Evolutionary conservation across 2,888 invertebrate genomes (phyloP), one percentile per base, ranked within the genome.

Genomic region (Yponomeuta plumbellus): DNA sequence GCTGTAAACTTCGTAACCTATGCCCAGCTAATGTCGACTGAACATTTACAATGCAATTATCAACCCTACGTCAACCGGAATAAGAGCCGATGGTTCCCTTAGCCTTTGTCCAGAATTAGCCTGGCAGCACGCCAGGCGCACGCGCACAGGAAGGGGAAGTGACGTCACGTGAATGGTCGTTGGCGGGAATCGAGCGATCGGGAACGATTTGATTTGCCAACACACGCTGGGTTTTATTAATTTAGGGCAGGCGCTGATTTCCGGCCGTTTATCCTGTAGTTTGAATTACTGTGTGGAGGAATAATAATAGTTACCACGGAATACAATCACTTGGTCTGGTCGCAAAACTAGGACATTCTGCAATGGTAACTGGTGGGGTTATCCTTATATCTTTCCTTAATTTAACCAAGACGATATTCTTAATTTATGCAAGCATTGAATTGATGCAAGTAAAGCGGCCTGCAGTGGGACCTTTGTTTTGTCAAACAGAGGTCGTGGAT

Each of bases 61-160:
- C 44, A 52, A 17, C 44, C 44, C 44, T 52, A 52, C 44, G 44
- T 5, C 44, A 17, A 13, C 3, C 13, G 44, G 44, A 52, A 52
- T 52, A 52, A 52, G 44, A 52, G 44, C 17, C 44, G 17, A 4
- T 52, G 11, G 22, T 59, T 23, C 59, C n/a, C 34, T 34, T 34
- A 34, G 34, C 44, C 44, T 13, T 59, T 67, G 69, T 72, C 71
- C 80, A 74, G 77, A 78, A 81, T 83, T 83, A 82, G 78, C 74
- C 76, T 84, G 85, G 85, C 77, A 68, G 69, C 67, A 72, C 66
- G 79, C 84, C 84, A 83, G 70, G 73, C 74, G 73, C 74, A 69
- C 71, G 75, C 76, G 72, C 75, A 65, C 75, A 70, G 82, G 79
- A 80, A 81, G 70, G 80, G 85, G 84, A 85, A 75, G 75, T 84